Conservation (phyloP, 1,140 invertebrate species). For the Dendrolimus kikuchii region DNA sequence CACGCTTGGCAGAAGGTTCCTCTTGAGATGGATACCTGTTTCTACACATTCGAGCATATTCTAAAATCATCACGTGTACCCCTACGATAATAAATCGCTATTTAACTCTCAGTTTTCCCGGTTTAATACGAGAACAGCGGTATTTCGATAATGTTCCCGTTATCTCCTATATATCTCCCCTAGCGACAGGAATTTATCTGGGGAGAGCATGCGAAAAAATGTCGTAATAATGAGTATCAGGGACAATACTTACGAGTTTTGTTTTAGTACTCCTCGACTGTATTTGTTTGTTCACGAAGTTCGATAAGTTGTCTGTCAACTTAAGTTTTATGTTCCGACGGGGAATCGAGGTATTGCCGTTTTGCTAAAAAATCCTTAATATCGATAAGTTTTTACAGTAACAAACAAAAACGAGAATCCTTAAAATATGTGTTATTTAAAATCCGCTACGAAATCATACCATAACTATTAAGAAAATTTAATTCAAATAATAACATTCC, state of each 20-base stretch:
- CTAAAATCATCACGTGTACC: constrained; percentile 5
- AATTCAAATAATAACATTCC: no score
- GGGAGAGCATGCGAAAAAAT: constrained; percentile 60
- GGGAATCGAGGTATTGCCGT: no score
- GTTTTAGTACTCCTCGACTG: constrained; percentile 11
- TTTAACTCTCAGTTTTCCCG: constrained; percentile 43
- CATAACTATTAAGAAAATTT: no score
- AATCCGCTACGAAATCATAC: no score
- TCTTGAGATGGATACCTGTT: constrained; percentile 4
- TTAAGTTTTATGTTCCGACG: no score
- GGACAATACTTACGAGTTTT: constrained; percentile 21
- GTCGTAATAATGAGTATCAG: constrained; percentile 54
- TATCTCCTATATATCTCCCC: constrained; percentile 56
- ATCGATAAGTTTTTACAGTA: no score
- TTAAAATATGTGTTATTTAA: no score
- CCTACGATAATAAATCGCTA: constrained; percentile 38
- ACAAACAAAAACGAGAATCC: no score
- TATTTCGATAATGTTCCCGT: constrained; percentile 62
- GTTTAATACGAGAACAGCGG: constrained; percentile 41
- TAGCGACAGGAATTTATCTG: constrained; percentile 46
- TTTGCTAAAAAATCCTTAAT: no score
- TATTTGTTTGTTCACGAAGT: no score
- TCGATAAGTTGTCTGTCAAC: no score
- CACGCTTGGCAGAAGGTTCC: not conserved
- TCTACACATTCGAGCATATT: not conserved